These are phyloP conservation scores for Heteromyza rotundicornis DNA, from an alignment of 2,888 invertebrate species.

Conservation along the genomic window DNA sequence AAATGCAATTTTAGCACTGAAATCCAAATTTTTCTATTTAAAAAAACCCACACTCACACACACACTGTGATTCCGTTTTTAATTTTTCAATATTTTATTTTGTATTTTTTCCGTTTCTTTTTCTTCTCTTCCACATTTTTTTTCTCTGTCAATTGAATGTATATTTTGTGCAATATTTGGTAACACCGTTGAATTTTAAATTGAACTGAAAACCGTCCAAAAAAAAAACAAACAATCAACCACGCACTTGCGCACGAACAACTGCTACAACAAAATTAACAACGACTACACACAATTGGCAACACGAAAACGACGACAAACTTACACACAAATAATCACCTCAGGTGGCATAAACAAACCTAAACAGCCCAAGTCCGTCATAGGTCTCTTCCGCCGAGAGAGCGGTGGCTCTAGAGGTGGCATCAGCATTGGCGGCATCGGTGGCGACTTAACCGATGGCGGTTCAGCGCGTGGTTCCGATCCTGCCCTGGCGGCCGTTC, in stretches of 20 bases:
- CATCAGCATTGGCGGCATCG: slow-evolving; percentile 64
- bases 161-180: slow-evolving; percentile 9
- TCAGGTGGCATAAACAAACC: slow-evolving; percentile 86
- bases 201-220: too few relatives aligned
- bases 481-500: slow-evolving; percentile 56
- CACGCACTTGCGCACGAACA: slow-evolving; percentile 10
- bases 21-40: slow-evolving; percentile 30
- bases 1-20: slow-evolving; percentile 18
- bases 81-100: slow-evolving; percentile 31
- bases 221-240: slow-evolving; percentile 9
- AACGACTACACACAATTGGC: slow-evolving; percentile 15
- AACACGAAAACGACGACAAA: slow-evolving; percentile 26
- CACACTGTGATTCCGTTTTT: slow-evolving; percentile 20
- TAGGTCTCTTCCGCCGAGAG: slow-evolving; percentile 86
- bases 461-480: slow-evolving; percentile 65
- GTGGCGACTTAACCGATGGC: slow-evolving; percentile 58
- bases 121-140: slow-evolving; percentile 41
- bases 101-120: slow-evolving; percentile 39
- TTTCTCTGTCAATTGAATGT: slow-evolving; percentile 27
- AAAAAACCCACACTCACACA: not conserved
- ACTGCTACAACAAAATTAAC: not conserved
- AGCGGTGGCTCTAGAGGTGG: slow-evolving; percentile 73
- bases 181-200: slow-evolving; percentile 13
- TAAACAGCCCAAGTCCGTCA: slow-evolving; percentile 83
- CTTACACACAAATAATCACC: slow-evolving; percentile 19